These are phyloP conservation scores for Drosophila rellima DNA, from an alignment of 2,888 invertebrate species.

Conservation along the genomic window DNA sequence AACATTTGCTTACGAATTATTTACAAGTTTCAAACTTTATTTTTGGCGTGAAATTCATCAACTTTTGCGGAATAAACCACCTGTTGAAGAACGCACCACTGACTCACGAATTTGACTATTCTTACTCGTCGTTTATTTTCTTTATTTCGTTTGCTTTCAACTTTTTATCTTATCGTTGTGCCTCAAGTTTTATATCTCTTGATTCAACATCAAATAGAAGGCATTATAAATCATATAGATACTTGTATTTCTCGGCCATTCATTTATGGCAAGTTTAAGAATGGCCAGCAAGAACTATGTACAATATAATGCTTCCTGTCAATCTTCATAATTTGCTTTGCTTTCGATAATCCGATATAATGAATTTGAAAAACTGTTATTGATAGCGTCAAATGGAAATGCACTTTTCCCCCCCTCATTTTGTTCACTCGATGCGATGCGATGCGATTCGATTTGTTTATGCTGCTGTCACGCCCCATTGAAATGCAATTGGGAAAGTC, in stretches of 20 bases:
- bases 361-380: constrained; percentile 9
- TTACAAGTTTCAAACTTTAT: constrained; percentile 29
- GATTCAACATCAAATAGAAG: constrained; percentile 70
- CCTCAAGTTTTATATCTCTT: constrained; percentile 50
- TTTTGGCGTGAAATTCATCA: constrained; percentile 7
- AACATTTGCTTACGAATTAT: not conserved
- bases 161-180: constrained; percentile 51
- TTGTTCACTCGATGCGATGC: not conserved
- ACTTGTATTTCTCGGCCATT: constrained; percentile 27
- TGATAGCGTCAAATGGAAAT: constrained; percentile 9
- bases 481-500: constrained; percentile 53
- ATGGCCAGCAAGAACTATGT: constrained; percentile 5
- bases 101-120: constrained; percentile 40
- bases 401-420: constrained; percentile 10
- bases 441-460: constrained; percentile 44
- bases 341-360: constrained; percentile 11
- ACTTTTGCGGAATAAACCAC: constrained; percentile 3
- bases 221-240: constrained; percentile 64
- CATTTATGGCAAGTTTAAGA: constrained; percentile 31
- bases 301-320: constrained; percentile 3
- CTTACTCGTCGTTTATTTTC: constrained; percentile 3
- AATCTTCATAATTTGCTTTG: constrained; percentile 1
- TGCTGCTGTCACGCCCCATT: constrained; percentile 63
- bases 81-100: constrained; percentile 7
- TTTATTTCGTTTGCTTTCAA: not conserved